Base-by-base conservation (phyloP, 2,113 vertebrate genomes). In the Gyps fulvus region DNA sequence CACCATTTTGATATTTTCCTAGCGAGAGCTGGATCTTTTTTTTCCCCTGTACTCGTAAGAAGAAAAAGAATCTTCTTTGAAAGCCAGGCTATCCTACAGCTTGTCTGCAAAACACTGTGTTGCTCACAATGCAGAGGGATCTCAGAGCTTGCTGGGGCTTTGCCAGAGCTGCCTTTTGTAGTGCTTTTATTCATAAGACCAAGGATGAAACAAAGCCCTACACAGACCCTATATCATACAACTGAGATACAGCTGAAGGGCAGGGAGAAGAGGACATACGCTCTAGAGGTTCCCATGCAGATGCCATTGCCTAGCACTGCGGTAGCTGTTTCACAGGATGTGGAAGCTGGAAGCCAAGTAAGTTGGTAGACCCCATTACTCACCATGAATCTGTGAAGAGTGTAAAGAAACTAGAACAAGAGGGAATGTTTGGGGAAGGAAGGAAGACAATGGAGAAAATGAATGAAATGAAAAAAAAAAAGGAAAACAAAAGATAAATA, bases 191-290 rank as follows among this genome's bases (percentile, higher is more conserved):
- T 90, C 2, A 0, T 36, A 77, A 83, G 77, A 87, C 32, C 47
- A 57, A 94, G 67, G 67, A 91, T 36, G 50, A 91, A 83, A 95
- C 86, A 95, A 95, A 95, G 91, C 58, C 70, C 38, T 83, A 42
- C 61, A 91, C 81, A 95, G 58, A 57, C 32, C 34, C 67, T 77
- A 65, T n/a, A 70, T 95, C 88, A 76, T 47, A 69, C 31, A 79
- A 49, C 34, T 34, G 61, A 87, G 77, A 84, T n/a, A 43, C 43
- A 93, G 89, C 58, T 93, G 91, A 80, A 76, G 66, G 74, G 71
- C 67, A 70, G 74, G 59, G 74, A 91, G 65, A 71, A 89, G 62
- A 74, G 43, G 73, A 87, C 90, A 61, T 34, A 42, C 1, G 21
- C 43, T 92, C 69, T 13, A 87, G 91, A 94, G 89, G 63, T 79